phyloP scores from a whole-genome alignment of 2,113 vertebrate species.

The Equus quagga region DNA sequence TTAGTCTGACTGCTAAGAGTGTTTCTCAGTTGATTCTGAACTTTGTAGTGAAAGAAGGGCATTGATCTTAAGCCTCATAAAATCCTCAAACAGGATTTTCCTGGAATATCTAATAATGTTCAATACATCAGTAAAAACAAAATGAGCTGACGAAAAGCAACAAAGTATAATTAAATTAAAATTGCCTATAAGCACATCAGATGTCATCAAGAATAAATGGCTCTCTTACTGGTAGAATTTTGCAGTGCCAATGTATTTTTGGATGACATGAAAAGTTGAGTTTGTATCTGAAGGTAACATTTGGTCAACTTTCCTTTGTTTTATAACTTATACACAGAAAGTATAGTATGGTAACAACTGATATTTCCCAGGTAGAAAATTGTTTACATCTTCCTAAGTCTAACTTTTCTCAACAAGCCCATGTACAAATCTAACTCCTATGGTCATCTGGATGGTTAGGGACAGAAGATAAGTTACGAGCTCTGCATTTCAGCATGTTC shows the following conservation, averaged over 20 bases:
- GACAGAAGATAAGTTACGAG: background rate
- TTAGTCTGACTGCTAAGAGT: background rate
- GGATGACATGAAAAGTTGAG: background rate
- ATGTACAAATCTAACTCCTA: background rate
- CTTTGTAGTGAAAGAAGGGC: background rate
- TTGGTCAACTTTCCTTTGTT: background rate
- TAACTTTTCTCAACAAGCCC: background rate
- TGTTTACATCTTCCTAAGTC: background rate
- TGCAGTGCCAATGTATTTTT: background rate
- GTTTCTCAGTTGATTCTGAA: background rate
- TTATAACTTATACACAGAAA: background rate
- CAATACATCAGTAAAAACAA: background rate
- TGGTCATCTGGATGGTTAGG: background rate
- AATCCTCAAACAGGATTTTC: rapidly evolving
- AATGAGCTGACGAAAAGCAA: background rate
- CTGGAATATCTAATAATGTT: background rate
- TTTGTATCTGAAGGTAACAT: background rate
- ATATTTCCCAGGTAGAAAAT: background rate
- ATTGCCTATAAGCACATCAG: background rate
- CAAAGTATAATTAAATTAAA: background rate
- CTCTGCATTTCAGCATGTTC: background rate
- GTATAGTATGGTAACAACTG: background rate
- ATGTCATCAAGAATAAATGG: background rate
- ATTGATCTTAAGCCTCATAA: background rate
- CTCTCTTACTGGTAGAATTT: background rate